Evolutionary conservation across 2,888 invertebrate species (phyloP), one percentile per base, ranked within the genome.

Genomic region (Capitulum mitella): DNA sequence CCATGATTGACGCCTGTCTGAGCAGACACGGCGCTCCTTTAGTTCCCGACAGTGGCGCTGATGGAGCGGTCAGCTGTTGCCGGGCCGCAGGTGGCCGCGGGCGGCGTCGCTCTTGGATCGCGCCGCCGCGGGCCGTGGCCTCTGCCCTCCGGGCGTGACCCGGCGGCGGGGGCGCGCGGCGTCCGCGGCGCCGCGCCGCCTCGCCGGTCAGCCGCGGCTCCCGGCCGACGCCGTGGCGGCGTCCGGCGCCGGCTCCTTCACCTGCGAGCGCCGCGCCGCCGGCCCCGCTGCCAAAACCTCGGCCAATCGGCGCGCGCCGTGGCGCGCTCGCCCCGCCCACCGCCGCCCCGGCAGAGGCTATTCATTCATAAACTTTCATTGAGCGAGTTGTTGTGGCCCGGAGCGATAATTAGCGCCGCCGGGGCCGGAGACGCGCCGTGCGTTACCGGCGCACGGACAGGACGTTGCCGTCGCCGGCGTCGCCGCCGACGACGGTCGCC

Each of bases 291-390:
- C 32, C 61, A 29, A 14, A 8, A 5, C 51, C 51, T 22, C 61
- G 16, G 16, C 70, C 70, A 70, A 70, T 70, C 70, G 37, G 37
- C 37, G 37, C 22, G 22, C 37, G 34, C 70, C 29, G 37, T 26
- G 26, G 70, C 70, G 22, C 37, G 19, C 70, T 5, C 22, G 37
- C 70, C 1, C 70, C 70, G 70, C 70, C 70, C 37, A 37, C 37
- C 70, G 70, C 70, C 22, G 37, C 8, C 70, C 70, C 29, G 37
- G 70, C 37, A 70, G 70, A 70, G 70, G 75, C 75, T 75, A 75
- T 75, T 75, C 75, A 75, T 75, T 75, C 75, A 75, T 75, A 75
- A 75, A 75, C 46, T 75, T 37, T 75, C 75, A 75, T 75, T 75
- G 70, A 70, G 70, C 70, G 70, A 70, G 70, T 70, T 70, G 70